These are phyloP conservation scores for Vesta saturnalis DNA, from an alignment of 2,888 invertebrate species.

Conservation along the genomic window DNA sequence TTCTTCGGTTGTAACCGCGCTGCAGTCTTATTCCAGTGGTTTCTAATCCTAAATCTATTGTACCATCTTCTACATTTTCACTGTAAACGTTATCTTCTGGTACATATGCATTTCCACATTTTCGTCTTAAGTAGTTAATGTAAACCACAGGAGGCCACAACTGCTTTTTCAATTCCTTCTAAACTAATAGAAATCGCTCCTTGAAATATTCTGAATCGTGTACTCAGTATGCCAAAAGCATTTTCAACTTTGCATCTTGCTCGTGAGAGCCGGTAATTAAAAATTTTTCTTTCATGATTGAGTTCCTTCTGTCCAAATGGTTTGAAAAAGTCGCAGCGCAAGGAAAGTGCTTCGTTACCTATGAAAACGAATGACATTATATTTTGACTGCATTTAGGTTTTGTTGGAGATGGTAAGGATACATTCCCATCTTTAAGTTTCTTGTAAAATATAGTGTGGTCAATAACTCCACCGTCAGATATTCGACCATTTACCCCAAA, in stretches of 20 bases:
- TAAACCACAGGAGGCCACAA: conserved; percentile 36
- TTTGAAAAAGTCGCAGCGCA: conserved; percentile 42
- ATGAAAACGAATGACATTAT: conserved; percentile 41
- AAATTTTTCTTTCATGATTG: conserved; percentile 34
- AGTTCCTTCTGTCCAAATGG: conserved; percentile 29
- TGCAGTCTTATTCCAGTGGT: too few species aligned
- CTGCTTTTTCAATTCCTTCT: conserved; percentile 32
- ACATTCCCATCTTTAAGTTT: conserved; percentile 12
- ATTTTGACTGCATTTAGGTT: conserved; percentile 30
- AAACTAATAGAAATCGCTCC: conserved; percentile 30
- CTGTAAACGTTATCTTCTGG: too few species aligned
- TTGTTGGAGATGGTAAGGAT: conserved; percentile 25
- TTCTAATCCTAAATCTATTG: too few species aligned
- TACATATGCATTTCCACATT: neutral
- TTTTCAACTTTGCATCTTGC: conserved; percentile 39
- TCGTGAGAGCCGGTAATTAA: conserved; percentile 44
- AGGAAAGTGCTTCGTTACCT: conserved; percentile 44
- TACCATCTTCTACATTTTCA: too few species aligned
- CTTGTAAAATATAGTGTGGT: too few species aligned
- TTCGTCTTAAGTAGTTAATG: conserved; percentile 38
- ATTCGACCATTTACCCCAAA: too few species aligned
- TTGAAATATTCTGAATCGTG: conserved; percentile 36
- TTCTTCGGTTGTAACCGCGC: too few species aligned
- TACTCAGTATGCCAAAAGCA: conserved; percentile 39
- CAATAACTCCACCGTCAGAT: too few species aligned